Evolutionary conservation across 1,140 invertebrate genomes (phyloP).

Genomic region (Drosophila eugracilis): DNA sequence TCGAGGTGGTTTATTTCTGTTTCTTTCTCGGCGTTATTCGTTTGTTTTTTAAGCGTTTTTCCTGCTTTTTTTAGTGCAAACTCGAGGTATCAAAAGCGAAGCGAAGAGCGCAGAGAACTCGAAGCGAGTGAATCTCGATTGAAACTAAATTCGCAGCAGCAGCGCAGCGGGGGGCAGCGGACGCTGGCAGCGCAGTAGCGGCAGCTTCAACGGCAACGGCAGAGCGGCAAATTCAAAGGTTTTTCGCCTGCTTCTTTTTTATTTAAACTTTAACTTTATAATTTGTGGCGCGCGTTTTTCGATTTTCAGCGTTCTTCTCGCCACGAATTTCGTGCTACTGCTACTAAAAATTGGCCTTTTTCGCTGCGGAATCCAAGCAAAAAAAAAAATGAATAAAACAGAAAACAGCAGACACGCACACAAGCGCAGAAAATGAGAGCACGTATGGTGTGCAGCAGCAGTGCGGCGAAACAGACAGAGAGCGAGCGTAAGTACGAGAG

Average conservation of each 20-base stretch:
- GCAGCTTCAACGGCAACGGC: no score
- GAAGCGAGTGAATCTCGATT: conserved; percentile 34
- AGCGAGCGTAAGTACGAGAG: background rate
- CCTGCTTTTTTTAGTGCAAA: conserved; percentile 12
- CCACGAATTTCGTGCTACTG: conserved; percentile 72
- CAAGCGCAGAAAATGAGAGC: background rate
- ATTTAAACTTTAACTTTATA: conserved; percentile 15
- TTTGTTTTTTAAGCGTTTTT: background rate
- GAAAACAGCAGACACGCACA: conserved; percentile 47
- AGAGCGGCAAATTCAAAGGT: conserved; percentile 28
- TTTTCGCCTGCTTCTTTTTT: conserved; percentile 3
- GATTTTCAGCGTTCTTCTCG: conserved; percentile 45
- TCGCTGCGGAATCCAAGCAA: conserved; percentile 62
- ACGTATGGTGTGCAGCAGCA: conserved; percentile 13
- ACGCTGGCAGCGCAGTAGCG: conserved; percentile 2
- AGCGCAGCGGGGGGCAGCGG: conserved; percentile 24
- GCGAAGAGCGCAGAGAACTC: conserved; percentile 30
- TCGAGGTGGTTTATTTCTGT: background rate
- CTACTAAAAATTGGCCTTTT: conserved; percentile 61
- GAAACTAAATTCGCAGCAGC: conserved; percentile 34
- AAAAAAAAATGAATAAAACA: conserved; percentile 57
- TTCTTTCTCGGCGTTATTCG: background rate
- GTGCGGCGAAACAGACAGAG: conserved; percentile 28
- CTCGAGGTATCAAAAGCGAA: conserved; percentile 13
- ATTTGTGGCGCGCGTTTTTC: conserved; percentile 39